Base-by-base conservation (phyloP, 2,113 vertebrate genomes). In the Laticauda laticaudata region DNA sequence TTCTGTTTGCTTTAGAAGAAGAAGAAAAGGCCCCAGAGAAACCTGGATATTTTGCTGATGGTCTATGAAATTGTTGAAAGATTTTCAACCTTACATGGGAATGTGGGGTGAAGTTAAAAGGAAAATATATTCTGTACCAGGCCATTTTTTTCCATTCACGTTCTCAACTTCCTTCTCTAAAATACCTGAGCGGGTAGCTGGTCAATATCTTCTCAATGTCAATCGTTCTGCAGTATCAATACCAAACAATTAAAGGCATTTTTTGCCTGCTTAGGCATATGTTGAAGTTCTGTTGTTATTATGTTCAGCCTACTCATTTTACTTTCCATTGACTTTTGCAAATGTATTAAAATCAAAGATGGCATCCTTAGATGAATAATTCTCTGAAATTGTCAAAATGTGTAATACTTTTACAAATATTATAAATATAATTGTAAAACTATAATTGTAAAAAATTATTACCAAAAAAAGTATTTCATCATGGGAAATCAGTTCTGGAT, bases 11-110 rank as follows among this genome's bases (percentile, higher is more conserved):
- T 96, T 69, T 97, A 96, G 29, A 95, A 98, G 97, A 1, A 75
- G 93, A 95, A 95, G 97, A 97, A 86, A 96, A 95, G 88, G 94
- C 94, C 21, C 91, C 94, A 24, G 95, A 97, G 85, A 96, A 94
- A 64, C 93, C 88, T 29, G 95, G 95, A 86, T 96, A 96, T 93
- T 61, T 96, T 88, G 94, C 96, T 92, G 96, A 97, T 2, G 91
- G 53, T n/a, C 90, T 97, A 56, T 93, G 94, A 91, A 94, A 94
- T 0, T 97, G 96, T 94, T 98, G 96, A 98, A 97, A 94, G 93
- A 15, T 34, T 81, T 92, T 61, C 7, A 69, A 12, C 21, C 57
- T 90, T 23, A n/a, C 39, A 90, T 90, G 93, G 14, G 87, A 86
- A 21, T 53, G 69, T 85, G 26, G 21, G 88, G 69, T 29, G 39